phyloP scores from a whole-genome alignment of 2,888 invertebrate species.

The Agrotis exclamationis region DNA sequence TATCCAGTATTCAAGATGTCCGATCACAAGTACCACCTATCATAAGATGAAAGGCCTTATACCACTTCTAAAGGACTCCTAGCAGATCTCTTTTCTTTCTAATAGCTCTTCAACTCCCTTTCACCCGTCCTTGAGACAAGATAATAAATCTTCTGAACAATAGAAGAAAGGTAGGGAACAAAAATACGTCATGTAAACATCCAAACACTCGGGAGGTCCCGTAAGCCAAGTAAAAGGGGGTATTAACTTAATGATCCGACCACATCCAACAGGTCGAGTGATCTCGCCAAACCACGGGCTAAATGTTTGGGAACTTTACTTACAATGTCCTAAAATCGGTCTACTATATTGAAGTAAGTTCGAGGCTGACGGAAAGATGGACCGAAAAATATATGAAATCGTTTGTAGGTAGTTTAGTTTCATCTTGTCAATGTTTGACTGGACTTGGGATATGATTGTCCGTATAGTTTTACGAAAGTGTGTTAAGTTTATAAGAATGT shows the following conservation, averaged over 20 bases:
- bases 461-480: background rate
- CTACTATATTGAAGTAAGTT: slow-evolving; percentile 12
- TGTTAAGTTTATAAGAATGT: background rate
- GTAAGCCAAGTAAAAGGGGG: slow-evolving; percentile 64
- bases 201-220: slow-evolving; percentile 54
- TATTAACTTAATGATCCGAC: slow-evolving; percentile 69
- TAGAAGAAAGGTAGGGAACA: slow-evolving; percentile 53
- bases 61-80: slow-evolving; percentile 27
- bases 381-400: background rate
- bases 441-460: too few species aligned
- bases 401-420: too few species aligned
- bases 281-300: slow-evolving; percentile 45
- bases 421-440: background rate
- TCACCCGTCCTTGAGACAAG: slow-evolving; percentile 52
- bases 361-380: background rate
- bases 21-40: slow-evolving; percentile 21
- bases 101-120: slow-evolving; percentile 53
- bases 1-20: slow-evolving; percentile 6
- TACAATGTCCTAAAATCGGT: slow-evolving; percentile 19
- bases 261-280: slow-evolving; percentile 73
- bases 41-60: slow-evolving; percentile 41
- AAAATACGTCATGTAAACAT: slow-evolving; percentile 67
- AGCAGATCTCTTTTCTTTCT: slow-evolving; percentile 29
- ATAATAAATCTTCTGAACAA: slow-evolving; percentile 63
- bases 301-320: slow-evolving; percentile 49